Evolutionary conservation across 2,888 invertebrate genomes (phyloP).

Genomic region (Craniophora ligustri): DNA sequence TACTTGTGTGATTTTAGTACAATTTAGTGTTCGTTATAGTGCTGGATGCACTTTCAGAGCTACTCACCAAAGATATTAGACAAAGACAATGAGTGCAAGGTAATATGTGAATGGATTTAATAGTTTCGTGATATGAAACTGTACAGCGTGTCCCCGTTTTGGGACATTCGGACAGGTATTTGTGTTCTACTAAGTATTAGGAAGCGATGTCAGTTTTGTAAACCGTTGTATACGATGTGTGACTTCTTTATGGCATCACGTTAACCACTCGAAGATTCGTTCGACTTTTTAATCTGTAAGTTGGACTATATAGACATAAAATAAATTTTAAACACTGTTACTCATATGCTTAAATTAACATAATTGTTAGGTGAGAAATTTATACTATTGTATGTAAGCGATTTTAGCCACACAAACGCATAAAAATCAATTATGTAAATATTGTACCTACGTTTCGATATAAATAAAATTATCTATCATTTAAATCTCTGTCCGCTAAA

Average conservation of each 20-base stretch:
- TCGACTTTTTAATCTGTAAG: slow-evolving; percentile 78
- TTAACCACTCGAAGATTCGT: slow-evolving; percentile 73
- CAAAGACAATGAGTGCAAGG: slow-evolving; percentile 45
- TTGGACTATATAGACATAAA: slow-evolving; percentile 79
- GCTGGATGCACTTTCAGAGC: slow-evolving; percentile 41
- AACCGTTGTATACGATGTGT: slow-evolving; percentile 88
- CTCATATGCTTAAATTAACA: slow-evolving; percentile 85
- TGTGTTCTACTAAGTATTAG: slow-evolving; percentile 76
- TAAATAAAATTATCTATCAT: slow-evolving; percentile 59
- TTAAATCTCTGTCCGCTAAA: slow-evolving; percentile 40
- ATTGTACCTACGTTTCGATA: slow-evolving; percentile 67
- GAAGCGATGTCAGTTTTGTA: slow-evolving; percentile 83
- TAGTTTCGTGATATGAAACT: slow-evolving; percentile 44
- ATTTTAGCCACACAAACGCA: slow-evolving; percentile 79
- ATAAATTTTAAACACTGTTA: slow-evolving; percentile 88
- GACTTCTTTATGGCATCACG: slow-evolving; percentile 82
- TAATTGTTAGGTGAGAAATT: slow-evolving; percentile 83
- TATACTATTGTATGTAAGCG: slow-evolving; percentile 82
- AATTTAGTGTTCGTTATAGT: slow-evolving; percentile 52
- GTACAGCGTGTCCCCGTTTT: slow-evolving; percentile 33
- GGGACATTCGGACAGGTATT: slow-evolving; percentile 52
- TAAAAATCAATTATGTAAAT: slow-evolving; percentile 78
- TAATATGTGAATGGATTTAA: slow-evolving; percentile 39
- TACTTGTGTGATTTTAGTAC: slow-evolving; percentile 53
- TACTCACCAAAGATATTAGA: slow-evolving; percentile 69